Conservation (phyloP, 2,888 invertebrate species). For the Uropetala carovei region DNA sequence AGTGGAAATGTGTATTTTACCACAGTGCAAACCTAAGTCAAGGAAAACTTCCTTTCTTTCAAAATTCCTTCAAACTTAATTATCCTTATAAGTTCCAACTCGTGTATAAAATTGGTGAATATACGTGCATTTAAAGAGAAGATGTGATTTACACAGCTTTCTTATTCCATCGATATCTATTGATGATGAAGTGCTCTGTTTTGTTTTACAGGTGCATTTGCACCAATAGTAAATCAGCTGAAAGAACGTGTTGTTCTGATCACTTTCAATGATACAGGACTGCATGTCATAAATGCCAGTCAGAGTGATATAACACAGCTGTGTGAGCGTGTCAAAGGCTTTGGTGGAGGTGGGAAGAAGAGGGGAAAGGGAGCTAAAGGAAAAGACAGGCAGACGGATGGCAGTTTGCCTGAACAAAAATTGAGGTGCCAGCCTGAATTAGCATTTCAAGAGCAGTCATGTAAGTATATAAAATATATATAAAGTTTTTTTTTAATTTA, state of each 20-base stretch:
- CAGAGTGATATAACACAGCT: constrained; percentile 87
- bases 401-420: constrained; percentile 14
- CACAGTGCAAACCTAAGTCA: no score
- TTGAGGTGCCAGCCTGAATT: constrained; percentile 84
- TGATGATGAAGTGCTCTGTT: not conserved
- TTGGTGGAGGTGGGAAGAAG: constrained; percentile 72
- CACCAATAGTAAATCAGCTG: constrained; percentile 72
- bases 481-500: no score
- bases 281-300: constrained; percentile 86
- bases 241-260: constrained; percentile 86
- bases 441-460: constrained; percentile 83
- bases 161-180: not conserved
- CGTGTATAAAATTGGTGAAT: no score
- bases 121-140: no score
- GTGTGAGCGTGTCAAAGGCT: constrained; percentile 76
- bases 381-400: not conserved
- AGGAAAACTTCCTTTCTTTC: no score
- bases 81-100: no score
- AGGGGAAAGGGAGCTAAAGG: constrained; percentile 30
- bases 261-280: constrained; percentile 84
- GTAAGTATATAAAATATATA: constrained; percentile 67
- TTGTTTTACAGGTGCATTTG: not conserved
- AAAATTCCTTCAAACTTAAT: no score
- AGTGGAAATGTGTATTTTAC: no score
- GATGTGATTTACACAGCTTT: no score